A percentile compares a stretch with the other conserved stretches of the same genome.
Evolutionary conservation across 2,888 invertebrate species (phyloP).

Genomic region (Andrena praecox): DNA sequence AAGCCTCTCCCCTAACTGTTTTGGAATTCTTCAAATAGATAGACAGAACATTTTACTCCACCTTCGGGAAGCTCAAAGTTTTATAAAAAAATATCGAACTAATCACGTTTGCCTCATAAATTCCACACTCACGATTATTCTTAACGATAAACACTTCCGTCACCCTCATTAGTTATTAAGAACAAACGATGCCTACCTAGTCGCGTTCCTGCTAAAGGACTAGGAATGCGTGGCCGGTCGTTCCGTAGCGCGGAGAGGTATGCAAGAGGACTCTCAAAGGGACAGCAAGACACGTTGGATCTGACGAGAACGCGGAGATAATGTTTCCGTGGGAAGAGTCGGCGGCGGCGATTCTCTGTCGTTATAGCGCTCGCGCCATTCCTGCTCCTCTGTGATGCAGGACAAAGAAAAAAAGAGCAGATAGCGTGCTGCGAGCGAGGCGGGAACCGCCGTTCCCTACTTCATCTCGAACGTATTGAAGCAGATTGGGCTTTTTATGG

Average conservation of each 20-base stretch:
- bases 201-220: not conserved
- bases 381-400: not conserved
- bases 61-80: no score
- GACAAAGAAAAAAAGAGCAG: not conserved
- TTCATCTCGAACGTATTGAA: constrained; percentile 55
- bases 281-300: not conserved
- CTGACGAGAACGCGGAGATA: not conserved
- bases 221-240: not conserved
- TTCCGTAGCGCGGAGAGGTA: no score
- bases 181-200: not conserved
- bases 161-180: no score
- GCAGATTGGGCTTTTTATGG: constrained; percentile 66
- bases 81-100: no score
- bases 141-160: no score
- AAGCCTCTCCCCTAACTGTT: no score
- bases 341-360: not conserved
- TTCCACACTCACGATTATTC: no score
- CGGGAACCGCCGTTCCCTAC: constrained; percentile 17
- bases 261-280: not conserved
- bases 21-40: no score
- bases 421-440: not conserved
- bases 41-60: no score
- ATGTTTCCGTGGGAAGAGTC: not conserved
- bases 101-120: no score
- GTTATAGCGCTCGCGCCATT: not conserved